Evolutionary conservation across 2,113 vertebrate species (phyloP).

Genomic region (Silurus glanis): DNA sequence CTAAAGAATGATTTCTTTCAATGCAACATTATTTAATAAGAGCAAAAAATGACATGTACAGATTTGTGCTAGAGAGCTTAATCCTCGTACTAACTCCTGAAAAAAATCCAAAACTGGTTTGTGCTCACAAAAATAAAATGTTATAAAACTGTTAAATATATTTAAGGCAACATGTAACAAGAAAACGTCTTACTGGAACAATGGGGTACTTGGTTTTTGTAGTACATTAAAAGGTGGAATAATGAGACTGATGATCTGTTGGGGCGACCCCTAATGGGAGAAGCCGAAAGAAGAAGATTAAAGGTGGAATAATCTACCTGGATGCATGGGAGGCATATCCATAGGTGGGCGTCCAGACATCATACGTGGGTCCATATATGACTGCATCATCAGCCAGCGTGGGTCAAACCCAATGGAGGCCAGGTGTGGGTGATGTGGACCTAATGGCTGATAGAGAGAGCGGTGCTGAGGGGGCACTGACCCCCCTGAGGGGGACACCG

Average conservation of each 20-base stretch:
- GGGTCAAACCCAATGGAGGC: slow-evolving; percentile 98
- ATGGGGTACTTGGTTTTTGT: too few species aligned
- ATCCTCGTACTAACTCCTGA: neutral
- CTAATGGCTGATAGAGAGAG: slow-evolving; percentile 90
- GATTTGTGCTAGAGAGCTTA: neutral
- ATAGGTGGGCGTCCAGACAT: slow-evolving; percentile 91
- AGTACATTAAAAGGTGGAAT: too few species aligned
- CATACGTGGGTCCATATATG: slow-evolving; percentile 97
- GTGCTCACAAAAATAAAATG: neutral
- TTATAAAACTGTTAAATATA: neutral
- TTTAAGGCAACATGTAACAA: neutral
- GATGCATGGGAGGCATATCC: slow-evolving; percentile 91
- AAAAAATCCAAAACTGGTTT: neutral
- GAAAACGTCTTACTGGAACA: neutral
- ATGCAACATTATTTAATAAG: neutral
- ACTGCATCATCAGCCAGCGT: slow-evolving; percentile 98
- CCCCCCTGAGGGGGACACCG: slow-evolving; percentile 82
- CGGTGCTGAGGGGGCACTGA: slow-evolving; percentile 86
- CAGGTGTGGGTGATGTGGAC: slow-evolving; percentile 91
- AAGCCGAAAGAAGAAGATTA: too few species aligned
- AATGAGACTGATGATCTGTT: too few species aligned
- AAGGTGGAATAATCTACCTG: slow-evolving; percentile 59
- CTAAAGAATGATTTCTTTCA: neutral
- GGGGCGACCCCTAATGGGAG: too few species aligned
- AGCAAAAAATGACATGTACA: neutral